Evolutionary conservation across 2,888 invertebrate genomes (phyloP), one percentile per base, ranked within the genome.

Genomic region (Agriopis leucophaearia): DNA sequence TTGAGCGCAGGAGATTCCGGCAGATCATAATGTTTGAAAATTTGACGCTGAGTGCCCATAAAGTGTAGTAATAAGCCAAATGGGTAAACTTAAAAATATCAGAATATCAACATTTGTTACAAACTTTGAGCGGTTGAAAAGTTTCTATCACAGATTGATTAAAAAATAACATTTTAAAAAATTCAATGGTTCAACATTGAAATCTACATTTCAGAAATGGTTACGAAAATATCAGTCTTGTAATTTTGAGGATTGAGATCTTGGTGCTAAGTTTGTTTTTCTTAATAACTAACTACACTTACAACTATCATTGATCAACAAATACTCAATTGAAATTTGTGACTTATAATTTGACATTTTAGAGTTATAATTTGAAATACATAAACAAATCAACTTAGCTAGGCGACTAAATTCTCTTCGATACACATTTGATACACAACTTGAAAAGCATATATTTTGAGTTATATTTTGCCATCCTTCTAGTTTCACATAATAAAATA

Each of bases 141-240:
- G 38, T 66, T 36, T 50, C 52, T 64, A 70, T 70, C 66, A 66
- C 64, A 66, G 66, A 51, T 66, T 54, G 65, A 44, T 56, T 40
- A 40, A 52, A 58, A 70, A 64, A 70, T 27, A 18, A 27, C 60
- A n/a, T 16, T 13, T 44, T 44, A 42, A 40, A 54, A 56, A 66
- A 15, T 36, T 44, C 45, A 55, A 48, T 56, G 57, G 54, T 54
- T 57, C 56, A 58, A 62, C 44, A 18, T 73, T 67, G 66, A 66
- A 70, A 70, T 72, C 54, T 68, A 58, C 70, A 72, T 70, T 72
- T 69, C 67, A 57, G 62, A 44, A 64, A 45, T 63, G 63, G 55
- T 57, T 70, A 71, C 35, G 58, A 74, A 71, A 66, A 73, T 70
- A 55, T 78, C 78, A 78, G 78, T 78, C 78, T 78, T 78, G 67